Base-by-base conservation (phyloP, 2,113 vertebrate species). In the Anolis sagrei region DNA sequence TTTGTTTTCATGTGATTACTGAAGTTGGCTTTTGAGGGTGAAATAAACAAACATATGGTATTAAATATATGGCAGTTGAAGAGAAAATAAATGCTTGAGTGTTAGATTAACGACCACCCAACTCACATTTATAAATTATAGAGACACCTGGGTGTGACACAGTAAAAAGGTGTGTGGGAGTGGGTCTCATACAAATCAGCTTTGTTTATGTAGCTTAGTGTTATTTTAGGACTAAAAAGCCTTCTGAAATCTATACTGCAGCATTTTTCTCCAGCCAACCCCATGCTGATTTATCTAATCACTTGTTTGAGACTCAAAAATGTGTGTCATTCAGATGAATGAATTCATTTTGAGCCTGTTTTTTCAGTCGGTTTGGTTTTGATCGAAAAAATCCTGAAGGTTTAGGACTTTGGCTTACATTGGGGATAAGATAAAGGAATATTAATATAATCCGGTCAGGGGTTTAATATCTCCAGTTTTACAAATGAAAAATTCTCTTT, bases 281-380 rank as follows among this genome's bases (percentile, higher is more conserved):
- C 29, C 66, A 78, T 23, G 5, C 10, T 70, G 64, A 58, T 61
- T 44, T 70, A 54, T 78, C 78, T 70, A n/a, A 78, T 69, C 49
- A 58, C 32, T 49, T 80, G 10, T 73, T 29, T 79, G 49, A 36
- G 54, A 34, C 51, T 11, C 85, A 58, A 32, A 83, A 89, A 68
- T 73, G 25, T 39, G 7, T 83, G 19, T 44, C 11, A 48, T 29
- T 5, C 9, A 85, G n/a, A 58, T 61, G 19, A 34, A 39, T 73
- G 13, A 29, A 83, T 73, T 27, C 69, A 39, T 32, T 32, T 18
- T 44, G 4, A 23, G 34, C 21, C 29, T 64, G 39, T 85, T 82
- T 72, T 82, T 72, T 72, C 32, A 80, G 13, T 79, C 23, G 69
- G 7, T 54, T 61, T 72, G 27, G 87, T 86, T 82, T 54, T 72